Conservation (phyloP, 2,888 invertebrate species). For the Dynastes grantii region DNA sequence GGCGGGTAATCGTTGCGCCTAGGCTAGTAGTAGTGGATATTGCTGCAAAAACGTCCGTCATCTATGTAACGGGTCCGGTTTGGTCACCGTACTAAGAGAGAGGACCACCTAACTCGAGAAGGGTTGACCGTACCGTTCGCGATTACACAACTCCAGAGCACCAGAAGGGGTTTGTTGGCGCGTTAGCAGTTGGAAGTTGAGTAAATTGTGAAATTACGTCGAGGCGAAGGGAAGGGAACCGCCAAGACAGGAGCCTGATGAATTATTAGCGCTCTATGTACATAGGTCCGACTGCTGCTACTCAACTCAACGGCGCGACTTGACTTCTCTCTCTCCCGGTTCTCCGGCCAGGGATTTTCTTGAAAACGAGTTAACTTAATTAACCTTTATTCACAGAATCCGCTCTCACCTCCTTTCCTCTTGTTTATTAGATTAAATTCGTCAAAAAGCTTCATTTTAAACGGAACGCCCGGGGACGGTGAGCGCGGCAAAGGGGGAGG, state of each 20-base stretch:
- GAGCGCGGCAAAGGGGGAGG: not conserved
- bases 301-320: not conserved
- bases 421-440: constrained; percentile 44
- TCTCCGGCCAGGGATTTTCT: constrained; percentile 32
- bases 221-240: constrained; percentile 29
- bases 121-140: constrained; percentile 45
- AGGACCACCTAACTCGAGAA: constrained; percentile 38
- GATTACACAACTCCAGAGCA: constrained; percentile 32
- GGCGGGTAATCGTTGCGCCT: constrained; percentile 34
- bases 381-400: constrained; percentile 44
- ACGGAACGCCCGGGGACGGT: not conserved
- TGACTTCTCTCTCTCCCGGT: not conserved
- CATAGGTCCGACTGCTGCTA: not conserved
- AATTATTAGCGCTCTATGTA: constrained; percentile 43
- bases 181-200: constrained; percentile 40
- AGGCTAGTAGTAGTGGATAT: not conserved
- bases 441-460: constrained; percentile 43
- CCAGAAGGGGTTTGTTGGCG: constrained; percentile 40
- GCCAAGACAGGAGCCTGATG: constrained; percentile 41
- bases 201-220: constrained; percentile 46
- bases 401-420: constrained; percentile 9
- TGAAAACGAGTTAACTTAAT: constrained; percentile 46
- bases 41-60: constrained; percentile 37
- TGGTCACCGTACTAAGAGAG: constrained; percentile 32
- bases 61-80: constrained; percentile 19